These are phyloP conservation scores for Phrynosoma blainvillii DNA, from an alignment of 2,113 vertebrate genomes.

Conservation along the genomic window DNA sequence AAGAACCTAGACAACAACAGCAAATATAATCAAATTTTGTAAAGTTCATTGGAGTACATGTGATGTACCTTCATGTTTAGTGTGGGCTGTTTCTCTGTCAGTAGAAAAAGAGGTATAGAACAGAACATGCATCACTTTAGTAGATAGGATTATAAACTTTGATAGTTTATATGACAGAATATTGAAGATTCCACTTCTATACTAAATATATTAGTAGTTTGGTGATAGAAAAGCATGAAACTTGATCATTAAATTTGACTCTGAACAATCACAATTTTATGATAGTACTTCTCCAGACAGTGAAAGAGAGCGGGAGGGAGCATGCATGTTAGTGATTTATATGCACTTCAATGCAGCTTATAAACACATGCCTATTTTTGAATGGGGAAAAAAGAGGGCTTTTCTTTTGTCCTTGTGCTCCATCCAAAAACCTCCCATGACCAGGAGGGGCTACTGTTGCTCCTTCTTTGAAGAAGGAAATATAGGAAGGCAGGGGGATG, in stretches of 20 bases:
- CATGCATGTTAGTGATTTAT: no score
- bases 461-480: no score
- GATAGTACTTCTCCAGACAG: no score
- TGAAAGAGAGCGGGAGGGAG: no score
- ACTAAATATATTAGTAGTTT: neutral
- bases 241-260: neutral
- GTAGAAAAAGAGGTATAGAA: neutral
- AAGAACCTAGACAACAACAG: neutral
- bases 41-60: neutral
- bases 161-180: neutral
- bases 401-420: no score
- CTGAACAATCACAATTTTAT: neutral
- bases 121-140: neutral
- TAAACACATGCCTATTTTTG: neutral
- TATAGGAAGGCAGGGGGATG: no score
- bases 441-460: no score
- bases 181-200: neutral
- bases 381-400: no score
- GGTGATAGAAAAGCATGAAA: neutral
- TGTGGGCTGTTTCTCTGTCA: neutral
- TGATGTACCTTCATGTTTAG: constrained; percentile 6
- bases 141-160: neutral
- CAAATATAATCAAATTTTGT: constrained; percentile 1
- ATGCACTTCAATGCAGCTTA: neutral
- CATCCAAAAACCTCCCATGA: no score